Conservation (phyloP, 2,797 vertebrate species). For the Apogon talboti region DNA sequence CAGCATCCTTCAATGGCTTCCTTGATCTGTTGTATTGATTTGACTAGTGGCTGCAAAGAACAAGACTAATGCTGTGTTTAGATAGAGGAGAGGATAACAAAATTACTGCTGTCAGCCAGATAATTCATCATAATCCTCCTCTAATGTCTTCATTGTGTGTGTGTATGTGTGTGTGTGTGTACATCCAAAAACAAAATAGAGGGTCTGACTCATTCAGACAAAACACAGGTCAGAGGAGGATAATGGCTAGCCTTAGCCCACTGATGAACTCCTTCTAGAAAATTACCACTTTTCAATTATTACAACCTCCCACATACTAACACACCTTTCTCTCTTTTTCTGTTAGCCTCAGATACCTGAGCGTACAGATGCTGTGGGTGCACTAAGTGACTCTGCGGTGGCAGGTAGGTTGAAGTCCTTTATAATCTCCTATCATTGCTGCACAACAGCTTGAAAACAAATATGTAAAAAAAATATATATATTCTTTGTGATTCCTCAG, state of each 20-base stretch:
- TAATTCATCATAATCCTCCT: slow-evolving; percentile 30
- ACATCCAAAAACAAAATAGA: slow-evolving; percentile 22
- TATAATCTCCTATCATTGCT: background rate
- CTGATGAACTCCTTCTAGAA: slow-evolving; percentile 23
- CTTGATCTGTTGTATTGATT: slow-evolving; percentile 41
- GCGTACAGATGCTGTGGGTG: slow-evolving; percentile 69
- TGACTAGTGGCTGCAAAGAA: slow-evolving; percentile 47
- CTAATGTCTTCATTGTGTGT: slow-evolving; percentile 32
- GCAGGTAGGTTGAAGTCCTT: slow-evolving; percentile 65
- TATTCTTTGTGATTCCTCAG: slow-evolving; percentile 43
- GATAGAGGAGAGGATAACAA: slow-evolving; percentile 25
- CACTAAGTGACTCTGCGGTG: slow-evolving; percentile 64
- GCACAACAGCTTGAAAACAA: slow-evolving; percentile 3
- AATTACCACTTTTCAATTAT: slow-evolving; percentile 47
- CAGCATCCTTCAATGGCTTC: slow-evolving; percentile 26
- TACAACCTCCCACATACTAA: slow-evolving; percentile 21
- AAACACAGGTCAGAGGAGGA: slow-evolving; percentile 41
- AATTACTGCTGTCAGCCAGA: slow-evolving; percentile 30
- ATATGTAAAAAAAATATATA: slow-evolving; percentile 14
- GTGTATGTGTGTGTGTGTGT: background rate
- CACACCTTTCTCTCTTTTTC: slow-evolving; percentile 32
- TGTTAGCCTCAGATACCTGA: slow-evolving; percentile 85
- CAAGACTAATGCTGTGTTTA: slow-evolving; percentile 39
- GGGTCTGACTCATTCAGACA: slow-evolving; percentile 43
- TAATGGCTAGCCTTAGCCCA: slow-evolving; percentile 25